Percentiles rank a stretch among this genome's conserved stretches.
Evolutionary conservation across 2,888 invertebrate species (phyloP).

Genomic region (Drosophila limbata): DNA sequence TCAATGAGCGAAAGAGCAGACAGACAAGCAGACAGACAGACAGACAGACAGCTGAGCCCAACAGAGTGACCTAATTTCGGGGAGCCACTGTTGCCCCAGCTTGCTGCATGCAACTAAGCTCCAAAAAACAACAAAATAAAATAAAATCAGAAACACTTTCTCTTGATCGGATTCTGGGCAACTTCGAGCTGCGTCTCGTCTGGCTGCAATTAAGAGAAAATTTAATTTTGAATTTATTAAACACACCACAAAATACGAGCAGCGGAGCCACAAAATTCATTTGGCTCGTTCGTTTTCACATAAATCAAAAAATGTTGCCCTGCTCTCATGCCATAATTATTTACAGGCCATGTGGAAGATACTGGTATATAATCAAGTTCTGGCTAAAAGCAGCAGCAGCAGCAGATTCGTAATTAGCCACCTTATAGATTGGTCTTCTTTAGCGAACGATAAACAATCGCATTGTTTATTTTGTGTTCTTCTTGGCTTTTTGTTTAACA

Average conservation of each 20-base stretch:
- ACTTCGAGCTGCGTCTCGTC: slow-evolving; percentile 41
- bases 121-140: neutral
- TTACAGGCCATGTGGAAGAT: slow-evolving; percentile 27
- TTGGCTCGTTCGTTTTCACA: slow-evolving; percentile 72
- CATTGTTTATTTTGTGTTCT: slow-evolving; percentile 15
- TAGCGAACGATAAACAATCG: slow-evolving; percentile 41
- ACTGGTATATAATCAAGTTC: slow-evolving; percentile 47
- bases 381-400: slow-evolving; percentile 35
- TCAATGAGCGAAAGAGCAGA: slow-evolving; percentile 65
- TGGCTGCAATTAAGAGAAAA: slow-evolving; percentile 77
- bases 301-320: slow-evolving; percentile 63
- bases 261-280: slow-evolving; percentile 37
- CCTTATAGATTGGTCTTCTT: slow-evolving; percentile 57
- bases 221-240: slow-evolving; percentile 82
- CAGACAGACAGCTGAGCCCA: slow-evolving; percentile 33
- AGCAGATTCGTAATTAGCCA: slow-evolving; percentile 53
- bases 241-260: slow-evolving; percentile 33
- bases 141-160: slow-evolving; percentile 69
- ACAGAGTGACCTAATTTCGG: slow-evolving; percentile 41
- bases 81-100: slow-evolving; percentile 29
- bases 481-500: neutral
- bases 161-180: slow-evolving; percentile 71
- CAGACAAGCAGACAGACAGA: slow-evolving; percentile 26
- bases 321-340: slow-evolving; percentile 45
- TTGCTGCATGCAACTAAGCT: slow-evolving; percentile 43